A percentile compares a stretch with the other conserved stretches of the same genome.
Conservation (phyloP, 2,888 invertebrate genomes). For the Drosophila paucipuncta region DNA sequence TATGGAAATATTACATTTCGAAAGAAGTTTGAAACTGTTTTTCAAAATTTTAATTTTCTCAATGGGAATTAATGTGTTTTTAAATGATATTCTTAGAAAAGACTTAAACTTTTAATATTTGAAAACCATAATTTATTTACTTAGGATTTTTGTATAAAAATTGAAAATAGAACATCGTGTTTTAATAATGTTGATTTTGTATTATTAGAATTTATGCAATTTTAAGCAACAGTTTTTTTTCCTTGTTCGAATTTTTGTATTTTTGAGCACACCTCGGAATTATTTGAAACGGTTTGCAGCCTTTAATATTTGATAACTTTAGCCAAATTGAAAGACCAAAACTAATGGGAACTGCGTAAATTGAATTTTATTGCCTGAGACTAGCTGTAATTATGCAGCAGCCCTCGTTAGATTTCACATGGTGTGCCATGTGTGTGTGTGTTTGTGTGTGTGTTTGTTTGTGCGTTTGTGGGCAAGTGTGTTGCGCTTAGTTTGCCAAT, state of each 20-base stretch:
- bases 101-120: neutral
- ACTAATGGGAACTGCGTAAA: neutral
- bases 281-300: neutral
- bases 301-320: neutral
- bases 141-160: neutral
- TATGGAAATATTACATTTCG: slow-evolving; percentile 4
- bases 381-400: slow-evolving; percentile 10
- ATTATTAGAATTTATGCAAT: no score
- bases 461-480: slow-evolving; percentile 9
- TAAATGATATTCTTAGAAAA: neutral
- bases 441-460: slow-evolving; percentile 3
- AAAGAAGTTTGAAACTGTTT: neutral
- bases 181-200: neutral
- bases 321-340: neutral
- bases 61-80: neutral
- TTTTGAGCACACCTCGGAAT: neutral
- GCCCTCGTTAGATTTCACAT: slow-evolving; percentile 8
- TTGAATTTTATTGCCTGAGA: neutral
- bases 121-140: neutral
- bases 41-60: neutral
- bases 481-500: slow-evolving; percentile 64
- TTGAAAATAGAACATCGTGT: neutral
- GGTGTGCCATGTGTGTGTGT: neutral
- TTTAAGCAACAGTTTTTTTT: neutral
- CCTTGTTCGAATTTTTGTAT: neutral